Evolutionary conservation across 2,113 vertebrate genomes (phyloP).

Genomic region (Crotalus horridus): DNA sequence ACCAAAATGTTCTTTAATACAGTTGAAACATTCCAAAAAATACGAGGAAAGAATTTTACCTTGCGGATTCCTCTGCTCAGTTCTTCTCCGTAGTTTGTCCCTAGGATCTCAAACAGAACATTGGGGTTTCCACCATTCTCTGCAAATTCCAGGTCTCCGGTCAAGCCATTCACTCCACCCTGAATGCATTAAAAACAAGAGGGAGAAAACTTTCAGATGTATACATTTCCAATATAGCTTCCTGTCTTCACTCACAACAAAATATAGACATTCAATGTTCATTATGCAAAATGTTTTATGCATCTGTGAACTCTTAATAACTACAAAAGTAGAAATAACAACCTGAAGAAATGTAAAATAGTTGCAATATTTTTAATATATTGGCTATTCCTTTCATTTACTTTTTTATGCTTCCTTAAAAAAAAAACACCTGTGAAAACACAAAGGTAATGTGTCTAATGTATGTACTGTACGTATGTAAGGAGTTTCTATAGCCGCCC

Average conservation of each 20-base stretch:
- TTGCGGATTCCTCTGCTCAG: constrained; percentile 90
- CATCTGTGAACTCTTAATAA: neutral
- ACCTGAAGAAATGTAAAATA: neutral
- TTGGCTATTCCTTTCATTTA: neutral
- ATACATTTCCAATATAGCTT: neutral
- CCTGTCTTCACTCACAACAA: neutral
- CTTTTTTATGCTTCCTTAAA: neutral
- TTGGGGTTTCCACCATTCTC: constrained; percentile 95
- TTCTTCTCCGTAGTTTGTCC: constrained; percentile 97
- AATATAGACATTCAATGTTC: neutral
- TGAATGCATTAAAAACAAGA: constrained; percentile 50
- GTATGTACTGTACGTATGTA: neutral
- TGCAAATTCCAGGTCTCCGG: constrained; percentile 91
- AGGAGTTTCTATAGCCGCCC: neutral
- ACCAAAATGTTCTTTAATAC: neutral
- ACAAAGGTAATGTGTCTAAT: neutral
- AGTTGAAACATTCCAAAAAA: neutral
- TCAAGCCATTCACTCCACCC: constrained; percentile 90
- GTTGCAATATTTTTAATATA: neutral
- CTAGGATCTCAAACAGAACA: constrained; percentile 96
- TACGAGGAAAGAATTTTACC: constrained; percentile 71
- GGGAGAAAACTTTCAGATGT: neutral
- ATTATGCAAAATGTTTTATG: neutral
- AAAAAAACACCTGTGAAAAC: neutral
- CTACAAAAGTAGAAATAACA: neutral